Conservation (phyloP, 2,888 invertebrate genomes). For the Drosophila formosana region DNA sequence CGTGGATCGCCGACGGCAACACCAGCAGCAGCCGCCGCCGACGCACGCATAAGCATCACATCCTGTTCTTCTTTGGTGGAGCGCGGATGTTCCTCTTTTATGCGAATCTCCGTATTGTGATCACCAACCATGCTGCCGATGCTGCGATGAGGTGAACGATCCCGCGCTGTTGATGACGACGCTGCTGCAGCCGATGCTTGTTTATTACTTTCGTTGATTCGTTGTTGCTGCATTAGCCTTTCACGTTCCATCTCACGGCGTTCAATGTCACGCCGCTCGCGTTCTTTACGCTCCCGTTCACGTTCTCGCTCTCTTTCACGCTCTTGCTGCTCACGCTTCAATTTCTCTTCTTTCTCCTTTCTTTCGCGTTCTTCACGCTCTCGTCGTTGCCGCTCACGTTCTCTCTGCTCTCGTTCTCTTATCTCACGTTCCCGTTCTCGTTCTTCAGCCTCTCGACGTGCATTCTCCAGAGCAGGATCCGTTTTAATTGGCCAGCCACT, state of each 20-base stretch:
- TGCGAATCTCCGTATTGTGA: slow-evolving; percentile 81
- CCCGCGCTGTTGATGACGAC: slow-evolving; percentile 85
- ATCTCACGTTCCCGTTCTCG: slow-evolving; percentile 84
- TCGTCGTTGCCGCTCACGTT: slow-evolving; percentile 84
- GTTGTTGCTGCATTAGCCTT: slow-evolving; percentile 87
- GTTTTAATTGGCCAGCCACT: slow-evolving; percentile 89
- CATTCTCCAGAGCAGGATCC: slow-evolving; percentile 87
- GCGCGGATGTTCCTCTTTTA: slow-evolving; percentile 88
- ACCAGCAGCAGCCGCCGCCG: slow-evolving; percentile 67
- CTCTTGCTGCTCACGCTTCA: slow-evolving; percentile 87
- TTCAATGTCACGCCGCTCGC: slow-evolving; percentile 87
- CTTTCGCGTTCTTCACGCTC: slow-evolving; percentile 85
- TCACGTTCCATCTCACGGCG: slow-evolving; percentile 88
- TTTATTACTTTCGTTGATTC: slow-evolving; percentile 86
- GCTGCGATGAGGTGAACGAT: slow-evolving; percentile 92
- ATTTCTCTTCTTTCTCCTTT: slow-evolving; percentile 86
- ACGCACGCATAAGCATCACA: slow-evolving; percentile 85
- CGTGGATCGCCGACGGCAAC: slow-evolving; percentile 85
- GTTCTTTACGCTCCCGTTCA: slow-evolving; percentile 86
- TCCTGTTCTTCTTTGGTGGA: slow-evolving; percentile 85
- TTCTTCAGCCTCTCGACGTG: slow-evolving; percentile 88
- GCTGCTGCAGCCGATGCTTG: slow-evolving; percentile 83
- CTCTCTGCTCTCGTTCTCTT: slow-evolving; percentile 85
- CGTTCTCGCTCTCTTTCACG: slow-evolving; percentile 87
- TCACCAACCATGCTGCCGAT: slow-evolving; percentile 85